Conservation (phyloP, 2,113 vertebrate species). For the Dipodomys stephensi region DNA sequence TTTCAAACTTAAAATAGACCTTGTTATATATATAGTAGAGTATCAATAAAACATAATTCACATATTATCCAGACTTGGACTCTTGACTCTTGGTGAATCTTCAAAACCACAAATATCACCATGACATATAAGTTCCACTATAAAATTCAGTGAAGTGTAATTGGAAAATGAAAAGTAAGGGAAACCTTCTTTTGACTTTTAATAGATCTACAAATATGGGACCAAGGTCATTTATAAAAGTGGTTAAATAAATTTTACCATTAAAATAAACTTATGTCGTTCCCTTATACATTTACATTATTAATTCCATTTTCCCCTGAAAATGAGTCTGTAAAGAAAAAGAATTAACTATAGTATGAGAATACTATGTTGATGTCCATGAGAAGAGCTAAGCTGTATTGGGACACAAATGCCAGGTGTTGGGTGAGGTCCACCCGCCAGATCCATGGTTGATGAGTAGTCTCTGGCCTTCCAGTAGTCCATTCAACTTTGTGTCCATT, state of each 20-base stretch:
- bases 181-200: slow-evolving; percentile 1
- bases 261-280: slow-evolving; percentile 60
- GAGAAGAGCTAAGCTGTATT: neutral
- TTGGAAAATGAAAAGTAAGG: slow-evolving; percentile 1
- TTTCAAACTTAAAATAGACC: slow-evolving; percentile 10
- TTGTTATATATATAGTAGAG: neutral
- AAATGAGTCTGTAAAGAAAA: neutral
- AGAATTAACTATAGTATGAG: neutral
- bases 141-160: slow-evolving; percentile 22
- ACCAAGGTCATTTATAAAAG: slow-evolving; percentile 57
- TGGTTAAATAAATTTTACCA: slow-evolving; percentile 50
- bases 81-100: slow-evolving; percentile 57
- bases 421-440: too few relatives aligned
- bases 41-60: slow-evolving; percentile 32
- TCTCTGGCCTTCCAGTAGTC: neutral
- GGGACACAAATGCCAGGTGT: neutral
- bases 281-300: neutral
- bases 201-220: slow-evolving; percentile 29
- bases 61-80: slow-evolving; percentile 19
- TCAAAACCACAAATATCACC: slow-evolving; percentile 44
- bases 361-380: neutral
- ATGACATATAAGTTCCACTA: slow-evolving; percentile 30
- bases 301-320: neutral
- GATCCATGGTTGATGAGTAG: neutral
- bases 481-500: neutral